Conservation (phyloP, 2,888 invertebrate genomes). For the Drosophila mercatorum region DNA sequence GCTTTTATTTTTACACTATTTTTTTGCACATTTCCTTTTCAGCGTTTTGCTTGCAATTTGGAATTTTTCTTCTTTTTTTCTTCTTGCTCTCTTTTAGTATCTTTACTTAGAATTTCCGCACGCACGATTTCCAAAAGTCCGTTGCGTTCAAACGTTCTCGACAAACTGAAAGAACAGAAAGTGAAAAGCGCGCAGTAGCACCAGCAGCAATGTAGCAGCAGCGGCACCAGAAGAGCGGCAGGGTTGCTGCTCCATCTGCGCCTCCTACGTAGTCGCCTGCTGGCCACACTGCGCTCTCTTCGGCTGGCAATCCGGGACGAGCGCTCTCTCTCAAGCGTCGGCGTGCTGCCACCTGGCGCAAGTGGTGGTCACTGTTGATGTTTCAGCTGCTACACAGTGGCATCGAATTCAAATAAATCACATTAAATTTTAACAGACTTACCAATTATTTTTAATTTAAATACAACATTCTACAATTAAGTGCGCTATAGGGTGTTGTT, state of each 20-base stretch:
- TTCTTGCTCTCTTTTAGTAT: constrained; percentile 13
- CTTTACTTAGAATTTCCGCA: constrained; percentile 34
- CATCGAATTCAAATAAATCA: neutral
- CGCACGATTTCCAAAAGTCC: constrained; percentile 61
- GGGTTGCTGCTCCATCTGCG: constrained; percentile 49
- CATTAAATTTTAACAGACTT: neutral
- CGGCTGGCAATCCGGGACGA: constrained; percentile 61
- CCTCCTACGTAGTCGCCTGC: constrained; percentile 27
- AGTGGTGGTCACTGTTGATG: constrained; percentile 67
- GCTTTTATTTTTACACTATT: constrained; percentile 60
- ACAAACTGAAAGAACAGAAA: constrained; percentile 76
- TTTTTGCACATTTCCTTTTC: constrained; percentile 50
- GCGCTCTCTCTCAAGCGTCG: constrained; percentile 58
- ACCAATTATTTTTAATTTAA: neutral
- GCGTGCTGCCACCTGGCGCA: constrained; percentile 54
- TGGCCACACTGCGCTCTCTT: constrained; percentile 21
- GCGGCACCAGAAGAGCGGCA: constrained; percentile 38
- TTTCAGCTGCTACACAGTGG: constrained; percentile 36
- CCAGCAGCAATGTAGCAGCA: constrained; percentile 31
- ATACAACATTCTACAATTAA: too few relatives aligned
- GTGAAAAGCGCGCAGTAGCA: constrained; percentile 48
- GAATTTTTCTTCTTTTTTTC: constrained; percentile 24
- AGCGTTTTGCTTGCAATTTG: constrained; percentile 47
- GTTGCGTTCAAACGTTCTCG: constrained; percentile 76
- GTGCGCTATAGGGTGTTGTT: neutral